Percentiles rank a stretch among this genome's conserved stretches.
Conservation (phyloP, 2,888 invertebrate genomes). For the Poecilus cupreus region DNA sequence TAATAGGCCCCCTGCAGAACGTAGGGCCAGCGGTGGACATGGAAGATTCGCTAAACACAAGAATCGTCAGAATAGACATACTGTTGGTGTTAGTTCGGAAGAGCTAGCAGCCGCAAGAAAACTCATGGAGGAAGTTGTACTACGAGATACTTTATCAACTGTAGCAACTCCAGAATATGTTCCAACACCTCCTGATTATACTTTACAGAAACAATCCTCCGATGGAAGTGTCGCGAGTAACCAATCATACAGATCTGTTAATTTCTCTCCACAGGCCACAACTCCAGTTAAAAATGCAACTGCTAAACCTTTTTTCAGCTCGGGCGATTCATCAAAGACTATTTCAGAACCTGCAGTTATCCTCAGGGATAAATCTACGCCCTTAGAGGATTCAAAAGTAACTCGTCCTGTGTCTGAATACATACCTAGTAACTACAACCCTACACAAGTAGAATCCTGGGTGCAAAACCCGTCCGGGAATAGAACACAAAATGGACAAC, state of each 20-base stretch:
- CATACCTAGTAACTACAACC: background rate
- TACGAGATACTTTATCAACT: constrained; percentile 68
- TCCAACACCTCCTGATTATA: constrained; percentile 61
- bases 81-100: constrained; percentile 88
- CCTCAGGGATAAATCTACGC: constrained; percentile 2
- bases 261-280: background rate
- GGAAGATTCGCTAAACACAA: constrained; percentile 76
- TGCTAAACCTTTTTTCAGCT: constrained; percentile 70
- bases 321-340: background rate
- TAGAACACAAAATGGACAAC: background rate
- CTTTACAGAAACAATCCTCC: constrained; percentile 73
- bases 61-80: constrained; percentile 82
- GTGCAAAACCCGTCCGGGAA: background rate
- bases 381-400: no score
- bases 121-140: constrained; percentile 80
- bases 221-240: constrained; percentile 70
- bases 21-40: constrained; percentile 65
- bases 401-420: background rate
- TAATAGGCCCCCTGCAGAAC: constrained; percentile 61
- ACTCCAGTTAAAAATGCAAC: constrained; percentile 70
- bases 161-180: constrained; percentile 60
- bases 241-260: constrained; percentile 47
- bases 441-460: background rate
- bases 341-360: constrained; percentile 42
- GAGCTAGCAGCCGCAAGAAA: constrained; percentile 87